Evolutionary conservation across 2,888 invertebrate genomes (phyloP).

Genomic region (Epiblema foenella): DNA sequence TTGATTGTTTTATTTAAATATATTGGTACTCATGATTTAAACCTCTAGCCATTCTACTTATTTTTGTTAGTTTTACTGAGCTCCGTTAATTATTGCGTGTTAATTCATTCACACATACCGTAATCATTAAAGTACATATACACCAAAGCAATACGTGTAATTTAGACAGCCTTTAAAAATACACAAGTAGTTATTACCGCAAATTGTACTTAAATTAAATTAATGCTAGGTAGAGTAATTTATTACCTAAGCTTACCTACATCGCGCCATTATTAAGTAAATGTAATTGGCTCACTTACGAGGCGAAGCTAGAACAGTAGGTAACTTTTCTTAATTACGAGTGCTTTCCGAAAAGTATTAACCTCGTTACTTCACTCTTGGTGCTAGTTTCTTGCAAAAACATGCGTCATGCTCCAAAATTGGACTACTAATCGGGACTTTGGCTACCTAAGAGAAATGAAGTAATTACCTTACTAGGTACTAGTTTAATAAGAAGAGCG

Average conservation of each 20-base stretch:
- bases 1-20: slow-evolving; percentile 53
- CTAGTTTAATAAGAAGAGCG: no score
- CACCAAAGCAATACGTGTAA: no score
- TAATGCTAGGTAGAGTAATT: not conserved
- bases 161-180: no score
- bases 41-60: no score
- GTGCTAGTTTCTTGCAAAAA: slow-evolving; percentile 17
- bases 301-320: not conserved
- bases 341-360: not conserved
- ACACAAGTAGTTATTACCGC: no score
- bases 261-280: not conserved
- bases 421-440: slow-evolving; percentile 5
- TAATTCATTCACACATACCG: no score
- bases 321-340: not conserved
- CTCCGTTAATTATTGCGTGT: not conserved
- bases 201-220: not conserved
- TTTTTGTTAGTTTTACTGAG: not conserved
- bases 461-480: not conserved
- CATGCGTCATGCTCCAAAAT: slow-evolving; percentile 15
- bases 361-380: no score
- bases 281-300: not conserved
- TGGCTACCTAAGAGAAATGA: not conserved
- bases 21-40: not conserved
- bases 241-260: not conserved
- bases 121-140: no score